Conservation (phyloP, 2,113 vertebrate genomes). For the Alexandromys fortis region DNA sequence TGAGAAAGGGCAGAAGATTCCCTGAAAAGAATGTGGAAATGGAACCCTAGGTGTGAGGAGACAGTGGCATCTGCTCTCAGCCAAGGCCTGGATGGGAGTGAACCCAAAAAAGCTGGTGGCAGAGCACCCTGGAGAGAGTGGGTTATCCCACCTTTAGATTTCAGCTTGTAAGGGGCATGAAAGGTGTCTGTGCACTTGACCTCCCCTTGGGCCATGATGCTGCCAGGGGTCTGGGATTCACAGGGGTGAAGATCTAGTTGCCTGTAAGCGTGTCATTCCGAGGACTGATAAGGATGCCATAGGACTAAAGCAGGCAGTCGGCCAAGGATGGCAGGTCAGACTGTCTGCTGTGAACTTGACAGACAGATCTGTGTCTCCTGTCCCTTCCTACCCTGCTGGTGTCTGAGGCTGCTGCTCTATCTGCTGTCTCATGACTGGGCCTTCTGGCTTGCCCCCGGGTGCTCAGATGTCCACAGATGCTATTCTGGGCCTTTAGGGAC, state of each 20-base stretch:
- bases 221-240: neutral
- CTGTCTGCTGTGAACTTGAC: neutral
- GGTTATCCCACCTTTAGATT: neutral
- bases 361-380: neutral
- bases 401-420: no score
- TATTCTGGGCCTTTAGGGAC: neutral
- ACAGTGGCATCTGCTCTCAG: fast-evolving
- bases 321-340: neutral
- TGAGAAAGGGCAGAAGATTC: neutral
- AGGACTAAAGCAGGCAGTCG: neutral
- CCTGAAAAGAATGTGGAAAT: neutral
- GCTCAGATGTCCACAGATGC: neutral
- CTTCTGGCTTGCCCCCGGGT: neutral
- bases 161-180: no score
- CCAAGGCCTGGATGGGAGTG: neutral
- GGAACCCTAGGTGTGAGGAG: neutral
- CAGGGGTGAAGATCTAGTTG: fast-evolving
- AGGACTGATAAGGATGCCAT: neutral
- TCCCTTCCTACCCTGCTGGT: neutral
- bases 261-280: neutral
- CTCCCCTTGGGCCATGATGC: neutral
- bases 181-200: neutral
- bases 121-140: neutral
- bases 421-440: neutral
- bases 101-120: neutral